Evolutionary conservation across 2,888 invertebrate species (phyloP), one percentile per base, ranked within the genome.

Genomic region (Temnothorax ravouxi): DNA sequence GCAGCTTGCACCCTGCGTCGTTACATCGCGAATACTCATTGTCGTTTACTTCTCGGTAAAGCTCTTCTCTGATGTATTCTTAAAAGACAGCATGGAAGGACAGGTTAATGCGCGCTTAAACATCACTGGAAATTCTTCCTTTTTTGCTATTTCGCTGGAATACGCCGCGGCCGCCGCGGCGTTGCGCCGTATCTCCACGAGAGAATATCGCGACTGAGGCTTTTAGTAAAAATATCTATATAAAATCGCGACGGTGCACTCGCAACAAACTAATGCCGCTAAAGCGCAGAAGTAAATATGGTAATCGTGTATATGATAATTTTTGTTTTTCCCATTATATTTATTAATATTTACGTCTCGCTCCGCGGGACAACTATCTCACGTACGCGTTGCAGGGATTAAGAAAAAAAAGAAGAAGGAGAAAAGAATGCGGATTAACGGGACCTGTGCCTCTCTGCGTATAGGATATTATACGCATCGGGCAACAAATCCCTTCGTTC

Each of bases 1-100:
- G 41, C 54, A 67, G 71, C 50, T 29, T 83, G 75, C 82, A 85
- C 83, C 59, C 62, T 79, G 66, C 82, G 75, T 89, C 86, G 87
- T 91, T 90, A 89, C 87, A 79, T 88, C 87, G 75, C 81, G 81
- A 89, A 83, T 89, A 84, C 62, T 85, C 85, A 87, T 84, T 88
- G 91, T 87, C 91, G 83, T 89, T 88, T 89, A 83, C 87, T 84
- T 86, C 79, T 86, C 71, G 67, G 83, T 85, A 81, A 85, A 87
- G 83, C 87, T 87, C 87, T 83, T 84, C 82, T 52, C 84, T 84
- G 79, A 85, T 89, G 87, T 87, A 89, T 89, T 84, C 84, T 88
- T 83, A 84, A 85, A 84, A 82, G 85, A 87, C 82, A 79, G 66
- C 84, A 69, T 38, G 61, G 82, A 83, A 76, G 81, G 86, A 75